A percentile compares a stretch with the other conserved stretches of the same genome.
Evolutionary conservation across 2,113 vertebrate species (phyloP).

Genomic region (Todiramphus chloris): DNA sequence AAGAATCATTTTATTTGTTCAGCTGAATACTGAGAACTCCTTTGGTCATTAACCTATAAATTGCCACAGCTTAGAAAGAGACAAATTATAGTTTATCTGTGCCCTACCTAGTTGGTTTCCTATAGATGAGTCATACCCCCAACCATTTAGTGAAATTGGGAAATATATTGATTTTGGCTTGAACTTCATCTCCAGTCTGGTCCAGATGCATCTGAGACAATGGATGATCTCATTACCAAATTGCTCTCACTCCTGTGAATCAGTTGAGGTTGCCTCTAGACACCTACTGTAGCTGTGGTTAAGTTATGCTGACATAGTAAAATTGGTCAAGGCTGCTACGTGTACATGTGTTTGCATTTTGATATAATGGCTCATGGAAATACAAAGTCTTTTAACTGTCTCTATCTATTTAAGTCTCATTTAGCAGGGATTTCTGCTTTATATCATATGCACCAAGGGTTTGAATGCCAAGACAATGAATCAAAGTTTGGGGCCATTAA

Average conservation of each 20-base stretch:
- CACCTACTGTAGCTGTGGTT: slow-evolving; percentile 22
- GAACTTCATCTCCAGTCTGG: not conserved
- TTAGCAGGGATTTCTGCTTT: slow-evolving; percentile 56
- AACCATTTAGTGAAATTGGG: slow-evolving; percentile 24
- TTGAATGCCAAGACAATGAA: slow-evolving; percentile 32
- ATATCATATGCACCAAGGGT: not conserved
- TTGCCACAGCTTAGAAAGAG: slow-evolving; percentile 4
- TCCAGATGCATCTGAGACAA: slow-evolving; percentile 10
- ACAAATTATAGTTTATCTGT: slow-evolving; percentile 10
- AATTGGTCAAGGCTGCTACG: not conserved
- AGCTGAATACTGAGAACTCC: not conserved
- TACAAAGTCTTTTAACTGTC: slow-evolving; percentile 40
- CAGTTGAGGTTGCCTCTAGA: not conserved
- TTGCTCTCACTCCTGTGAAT: slow-evolving; percentile 8
- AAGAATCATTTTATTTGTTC: slow-evolving; percentile 53
- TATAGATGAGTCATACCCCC: slow-evolving; percentile 22
- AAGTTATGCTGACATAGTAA: slow-evolving; percentile 50
- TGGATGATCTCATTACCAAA: slow-evolving; percentile 54
- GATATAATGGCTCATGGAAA: slow-evolving; percentile 42
- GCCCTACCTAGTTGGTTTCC: slow-evolving; percentile 34
- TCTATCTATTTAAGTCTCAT: slow-evolving; percentile 43
- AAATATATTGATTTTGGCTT: slow-evolving; percentile 64
- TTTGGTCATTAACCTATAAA: slow-evolving; percentile 53
- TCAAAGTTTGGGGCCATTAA: not conserved
- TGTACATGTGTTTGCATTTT: slow-evolving; percentile 57